Percentiles rank a stretch among this genome's conserved stretches.
Evolutionary conservation across 1,140 invertebrate genomes (phyloP).

Genomic region (Magallana angulata): DNA sequence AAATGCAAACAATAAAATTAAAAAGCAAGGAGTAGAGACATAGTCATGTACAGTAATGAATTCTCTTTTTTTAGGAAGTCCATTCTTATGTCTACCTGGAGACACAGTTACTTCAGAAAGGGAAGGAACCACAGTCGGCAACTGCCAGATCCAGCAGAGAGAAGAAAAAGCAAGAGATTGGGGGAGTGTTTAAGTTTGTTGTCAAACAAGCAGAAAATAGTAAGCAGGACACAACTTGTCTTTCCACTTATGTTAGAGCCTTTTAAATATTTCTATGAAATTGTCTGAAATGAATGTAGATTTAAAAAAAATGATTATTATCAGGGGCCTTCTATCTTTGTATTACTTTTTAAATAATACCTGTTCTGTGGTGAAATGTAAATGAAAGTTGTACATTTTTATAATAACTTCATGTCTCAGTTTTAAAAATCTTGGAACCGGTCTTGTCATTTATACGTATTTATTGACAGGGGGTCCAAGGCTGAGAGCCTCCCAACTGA

Average conservation of each 20-base stretch:
- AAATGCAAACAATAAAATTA: no score
- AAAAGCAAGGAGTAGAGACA: not conserved
- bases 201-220: constrained; percentile 67
- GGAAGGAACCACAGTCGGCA: constrained; percentile 60
- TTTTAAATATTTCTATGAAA: no score
- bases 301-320: no score
- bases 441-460: not conserved
- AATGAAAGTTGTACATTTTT: no score
- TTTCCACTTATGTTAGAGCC: no score
- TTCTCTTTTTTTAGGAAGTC: constrained; percentile 55
- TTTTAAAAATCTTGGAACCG: no score
- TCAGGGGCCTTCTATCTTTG: no score
- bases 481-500: constrained; percentile 53
- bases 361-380: no score
- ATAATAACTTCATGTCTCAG: no score
- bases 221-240: constrained; percentile 18
- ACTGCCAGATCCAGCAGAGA: constrained; percentile 59
- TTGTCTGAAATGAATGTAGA: no score
- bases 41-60: not conserved
- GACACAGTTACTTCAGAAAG: constrained; percentile 61
- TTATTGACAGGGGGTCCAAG: constrained; percentile 59
- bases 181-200: constrained; percentile 66
- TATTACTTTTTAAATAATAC: no score
- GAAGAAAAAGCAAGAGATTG: constrained; percentile 66
- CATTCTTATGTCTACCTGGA: constrained; percentile 62